Conservation (phyloP, 1,140 invertebrate genomes). For the Camponotus vicinus region DNA sequence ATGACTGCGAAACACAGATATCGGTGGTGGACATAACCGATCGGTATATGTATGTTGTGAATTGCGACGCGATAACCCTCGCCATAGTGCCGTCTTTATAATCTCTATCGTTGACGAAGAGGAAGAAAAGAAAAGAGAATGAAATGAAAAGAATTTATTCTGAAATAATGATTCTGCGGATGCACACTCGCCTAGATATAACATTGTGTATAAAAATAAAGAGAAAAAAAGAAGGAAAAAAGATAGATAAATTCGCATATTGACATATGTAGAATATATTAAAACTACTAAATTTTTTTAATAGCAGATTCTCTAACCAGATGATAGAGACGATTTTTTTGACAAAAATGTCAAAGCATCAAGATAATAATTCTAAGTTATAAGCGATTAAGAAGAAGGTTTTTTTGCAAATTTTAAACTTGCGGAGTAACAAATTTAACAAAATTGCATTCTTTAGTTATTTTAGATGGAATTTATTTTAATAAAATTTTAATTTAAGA, state of each 20-base stretch:
- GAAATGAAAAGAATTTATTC: not conserved
- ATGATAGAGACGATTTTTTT: no score
- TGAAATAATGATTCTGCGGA: constrained; percentile 4
- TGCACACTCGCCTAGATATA: not conserved
- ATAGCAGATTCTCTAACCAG: no score
- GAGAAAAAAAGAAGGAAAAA: not conserved
- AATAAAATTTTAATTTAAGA: no score
- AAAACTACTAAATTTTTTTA: no score
- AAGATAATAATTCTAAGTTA: no score
- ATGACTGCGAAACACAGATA: constrained; percentile 54
- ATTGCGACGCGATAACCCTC: constrained; percentile 49
- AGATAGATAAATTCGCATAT: not conserved
- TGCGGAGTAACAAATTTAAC: no score
- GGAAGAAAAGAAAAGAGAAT: not conserved
- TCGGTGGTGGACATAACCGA: constrained; percentile 31
- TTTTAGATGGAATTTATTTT: no score
- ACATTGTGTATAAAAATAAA: not conserved
- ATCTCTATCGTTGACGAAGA: not conserved
- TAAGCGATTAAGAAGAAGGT: no score
- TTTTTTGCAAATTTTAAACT: no score
- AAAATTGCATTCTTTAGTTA: no score
- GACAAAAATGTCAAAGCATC: no score
- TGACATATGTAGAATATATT: no score
- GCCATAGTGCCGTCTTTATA: not conserved
- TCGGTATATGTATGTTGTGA: constrained; percentile 17